phyloP scores from a whole-genome alignment of 2,888 invertebrate genomes.

The Pseudolycoriella hygida region DNA sequence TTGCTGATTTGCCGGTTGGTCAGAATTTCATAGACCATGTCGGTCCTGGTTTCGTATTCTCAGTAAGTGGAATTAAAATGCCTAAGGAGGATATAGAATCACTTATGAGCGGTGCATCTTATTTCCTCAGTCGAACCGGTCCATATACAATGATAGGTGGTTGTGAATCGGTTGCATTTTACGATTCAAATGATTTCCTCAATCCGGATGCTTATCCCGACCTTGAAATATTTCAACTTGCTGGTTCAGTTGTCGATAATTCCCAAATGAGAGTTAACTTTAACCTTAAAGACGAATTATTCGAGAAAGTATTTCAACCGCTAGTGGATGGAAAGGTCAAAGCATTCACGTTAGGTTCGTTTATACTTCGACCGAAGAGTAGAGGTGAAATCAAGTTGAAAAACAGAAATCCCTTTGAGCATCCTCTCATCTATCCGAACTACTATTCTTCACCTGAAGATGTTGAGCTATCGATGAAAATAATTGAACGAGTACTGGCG shows the following conservation, averaged over 20 bases:
- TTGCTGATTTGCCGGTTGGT: conserved; percentile 43
- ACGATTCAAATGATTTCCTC: conserved; percentile 37
- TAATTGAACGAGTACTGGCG: conserved; percentile 35
- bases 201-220: conserved; percentile 40
- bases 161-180: conserved; percentile 42
- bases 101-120: no score
- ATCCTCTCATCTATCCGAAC: conserved; percentile 62
- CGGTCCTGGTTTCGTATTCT: conserved; percentile 41
- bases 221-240: conserved; percentile 47
- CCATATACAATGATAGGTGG: conserved; percentile 36
- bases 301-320: conserved; percentile 26
- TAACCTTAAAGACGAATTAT: conserved; percentile 23
- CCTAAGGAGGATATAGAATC: neutral
- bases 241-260: conserved; percentile 31
- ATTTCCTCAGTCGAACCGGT: neutral
- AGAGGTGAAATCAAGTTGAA: conserved; percentile 46
- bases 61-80: neutral
- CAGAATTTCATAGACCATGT: conserved; percentile 52
- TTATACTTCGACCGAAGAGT: conserved; percentile 55
- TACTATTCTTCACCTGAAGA: conserved; percentile 43
- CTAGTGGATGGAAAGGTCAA: conserved; percentile 25
- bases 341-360: conserved; percentile 41
- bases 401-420: conserved; percentile 49
- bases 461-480: conserved; percentile 38
- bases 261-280: conserved; percentile 13